These are phyloP conservation scores for Tragulus kanchil DNA, from an alignment of 2,113 vertebrate species.

Conservation along the genomic window DNA sequence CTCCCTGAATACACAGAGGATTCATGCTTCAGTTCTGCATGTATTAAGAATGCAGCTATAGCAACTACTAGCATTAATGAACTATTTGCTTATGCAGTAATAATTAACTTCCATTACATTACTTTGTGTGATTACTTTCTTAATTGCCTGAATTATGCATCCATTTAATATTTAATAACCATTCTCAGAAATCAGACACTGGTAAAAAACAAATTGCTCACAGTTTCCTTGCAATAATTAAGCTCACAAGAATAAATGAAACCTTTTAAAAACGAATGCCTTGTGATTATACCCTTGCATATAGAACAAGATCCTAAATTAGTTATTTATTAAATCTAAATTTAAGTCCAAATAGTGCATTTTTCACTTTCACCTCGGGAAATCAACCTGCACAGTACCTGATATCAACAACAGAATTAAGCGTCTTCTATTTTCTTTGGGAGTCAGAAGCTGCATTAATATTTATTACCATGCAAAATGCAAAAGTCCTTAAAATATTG, in stretches of 20 bases:
- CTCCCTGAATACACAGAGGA: conserved; percentile 94
- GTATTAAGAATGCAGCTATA: conserved; percentile 99
- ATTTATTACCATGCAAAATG: conserved; percentile 87
- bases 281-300: conserved; percentile 98
- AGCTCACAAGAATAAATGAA: conserved; percentile 99
- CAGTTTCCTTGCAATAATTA: conserved; percentile 99
- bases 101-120: conserved; percentile 99
- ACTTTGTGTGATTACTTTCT: conserved; percentile 99
- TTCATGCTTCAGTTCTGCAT: conserved; percentile 95
- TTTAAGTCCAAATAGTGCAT: conserved; percentile 95
- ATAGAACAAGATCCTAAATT: conserved; percentile 97
- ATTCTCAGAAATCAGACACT: conserved; percentile 99
- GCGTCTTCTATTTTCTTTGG: conserved; percentile 88
- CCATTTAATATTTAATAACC: conserved; percentile 99
- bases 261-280: conserved; percentile 98
- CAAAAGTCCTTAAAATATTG: conserved; percentile 82
- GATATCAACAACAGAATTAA: conserved; percentile 90
- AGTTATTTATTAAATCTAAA: conserved; percentile 99
- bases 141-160: conserved; percentile 99
- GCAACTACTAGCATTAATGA: conserved; percentile 99
- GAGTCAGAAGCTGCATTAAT: conserved; percentile 87
- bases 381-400: conserved; percentile 94
- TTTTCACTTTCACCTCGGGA: conserved; percentile 96
- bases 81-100: conserved; percentile 99
- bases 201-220: conserved; percentile 99